These are phyloP conservation scores for Semnornis frantzii DNA, from an alignment of 2,113 vertebrate genomes.

Conservation along the genomic window DNA sequence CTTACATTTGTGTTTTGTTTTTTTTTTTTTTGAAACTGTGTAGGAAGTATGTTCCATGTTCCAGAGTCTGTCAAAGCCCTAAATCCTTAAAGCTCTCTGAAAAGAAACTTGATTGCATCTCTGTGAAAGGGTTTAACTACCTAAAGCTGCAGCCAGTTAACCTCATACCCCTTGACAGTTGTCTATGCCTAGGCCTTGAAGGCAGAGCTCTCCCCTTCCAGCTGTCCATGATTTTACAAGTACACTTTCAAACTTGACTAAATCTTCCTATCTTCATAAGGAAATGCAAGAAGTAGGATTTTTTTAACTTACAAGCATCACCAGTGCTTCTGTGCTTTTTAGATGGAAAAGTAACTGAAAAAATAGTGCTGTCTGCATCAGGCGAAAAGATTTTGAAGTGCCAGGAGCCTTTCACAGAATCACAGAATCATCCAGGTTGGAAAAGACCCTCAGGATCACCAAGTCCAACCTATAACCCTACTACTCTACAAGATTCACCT, in stretches of 20 bases:
- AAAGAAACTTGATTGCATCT: neutral
- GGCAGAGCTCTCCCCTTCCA: neutral
- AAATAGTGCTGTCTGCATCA: neutral
- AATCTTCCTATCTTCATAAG: neutral
- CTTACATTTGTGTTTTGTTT: too few relatives aligned
- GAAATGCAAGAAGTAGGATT: neutral
- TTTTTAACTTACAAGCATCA: neutral
- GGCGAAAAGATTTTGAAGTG: rapidly evolving
- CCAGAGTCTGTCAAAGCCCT: neutral
- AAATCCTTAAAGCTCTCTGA: neutral
- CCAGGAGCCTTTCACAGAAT: neutral
- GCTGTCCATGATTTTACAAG: neutral
- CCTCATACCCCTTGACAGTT: neutral
- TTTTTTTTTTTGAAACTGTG: too few relatives aligned
- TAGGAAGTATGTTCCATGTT: too few relatives aligned
- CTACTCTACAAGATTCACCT: too few relatives aligned
- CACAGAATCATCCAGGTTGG: too few relatives aligned
- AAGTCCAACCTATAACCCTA: too few relatives aligned
- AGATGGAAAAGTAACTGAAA: neutral
- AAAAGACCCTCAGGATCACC: too few relatives aligned
- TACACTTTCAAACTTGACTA: neutral
- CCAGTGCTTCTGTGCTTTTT: neutral
- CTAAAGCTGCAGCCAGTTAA: neutral
- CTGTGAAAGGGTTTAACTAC: neutral
- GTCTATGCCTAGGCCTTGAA: neutral